phyloP scores from a whole-genome alignment of 2,888 invertebrate genomes.

The Podabrus alpinus region DNA sequence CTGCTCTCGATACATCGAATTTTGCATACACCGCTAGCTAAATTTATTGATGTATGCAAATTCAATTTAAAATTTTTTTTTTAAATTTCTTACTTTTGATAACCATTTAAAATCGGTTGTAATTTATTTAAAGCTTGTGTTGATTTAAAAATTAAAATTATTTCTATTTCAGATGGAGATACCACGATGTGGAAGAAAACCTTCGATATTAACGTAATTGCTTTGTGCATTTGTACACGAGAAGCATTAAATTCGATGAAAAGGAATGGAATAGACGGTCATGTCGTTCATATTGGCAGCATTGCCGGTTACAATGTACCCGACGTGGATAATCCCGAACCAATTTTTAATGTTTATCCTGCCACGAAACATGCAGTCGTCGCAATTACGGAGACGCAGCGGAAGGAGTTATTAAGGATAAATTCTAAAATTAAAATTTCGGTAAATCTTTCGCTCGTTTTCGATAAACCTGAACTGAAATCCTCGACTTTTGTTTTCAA shows the following conservation, averaged over 20 bases:
- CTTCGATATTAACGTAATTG: constrained; percentile 41
- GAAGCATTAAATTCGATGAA: constrained; percentile 39
- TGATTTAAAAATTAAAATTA: background rate
- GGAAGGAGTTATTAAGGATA: constrained; percentile 11
- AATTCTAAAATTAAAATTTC: constrained; percentile 24
- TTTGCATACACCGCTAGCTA: background rate
- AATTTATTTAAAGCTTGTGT: background rate
- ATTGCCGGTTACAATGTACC: constrained; percentile 19
- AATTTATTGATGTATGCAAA: background rate
- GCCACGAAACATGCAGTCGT: constrained; percentile 24
- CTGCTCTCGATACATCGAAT: background rate
- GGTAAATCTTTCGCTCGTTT: background rate
- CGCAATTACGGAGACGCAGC: constrained; percentile 20
- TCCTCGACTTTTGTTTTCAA: background rate
- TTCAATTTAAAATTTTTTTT: background rate
- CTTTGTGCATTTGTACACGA: constrained; percentile 33
- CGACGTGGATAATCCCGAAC: constrained; percentile 7
- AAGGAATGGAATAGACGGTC: constrained; percentile 32
- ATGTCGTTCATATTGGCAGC: constrained; percentile 22
- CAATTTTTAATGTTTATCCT: constrained; percentile 20
- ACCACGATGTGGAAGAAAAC: constrained; percentile 38
- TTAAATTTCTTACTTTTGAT: background rate
- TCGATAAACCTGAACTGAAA: background rate
- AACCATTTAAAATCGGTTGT: background rate
- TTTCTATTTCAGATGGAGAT: constrained; percentile 33